Evolutionary conservation across 2,797 vertebrate species (phyloP), one percentile per base, ranked within the genome.

Genomic region (Staurois parvus): DNA sequence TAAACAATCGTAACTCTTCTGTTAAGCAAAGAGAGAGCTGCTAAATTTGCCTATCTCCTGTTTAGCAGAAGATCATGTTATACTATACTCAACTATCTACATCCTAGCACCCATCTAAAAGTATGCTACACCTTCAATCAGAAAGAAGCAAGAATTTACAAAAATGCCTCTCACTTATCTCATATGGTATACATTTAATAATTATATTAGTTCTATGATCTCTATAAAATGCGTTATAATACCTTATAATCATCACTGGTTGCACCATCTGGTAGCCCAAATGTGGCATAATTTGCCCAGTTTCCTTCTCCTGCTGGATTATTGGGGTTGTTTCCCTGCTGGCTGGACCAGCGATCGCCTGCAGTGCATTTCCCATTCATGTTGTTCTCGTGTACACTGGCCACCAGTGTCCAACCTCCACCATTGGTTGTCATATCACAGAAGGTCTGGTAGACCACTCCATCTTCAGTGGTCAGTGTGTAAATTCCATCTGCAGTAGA

Each of bases 351-450:
- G 68, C 87, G 88, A 37, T 94, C 91, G 0, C 92, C 93, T 3
- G 30, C 3, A 0, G 88, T 93, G 84, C 92, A 93, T 84, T 83
- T 92, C 26, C 93, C 93, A n/a, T 4, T 0, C 42, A 90, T 0
- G 67, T 86, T 87, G 88, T 94, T 95, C 88, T 96, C 94, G 0
- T 95, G 93, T n/a, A 95, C 84, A 0, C 92, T 94, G 62, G 93
- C 92, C 86, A 95, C 92, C 85, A 95, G 89, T 2, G 84, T 85
- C 84, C 84, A 85, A 24, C 84, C 84, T 68, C 84, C 84, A 45
- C 84, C 84, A 64, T 68, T 72, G 0, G 93, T 92, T 83, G 88
- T 93, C 94, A 95, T 94, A 82, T 95, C 93, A 81, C 95, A 95
- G 89, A 93, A 95, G 12, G 92, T 94, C 89, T 94, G 92, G 88